phyloP scores from a whole-genome alignment of 2,797 vertebrate species.

The Gadopsis marmoratus region DNA sequence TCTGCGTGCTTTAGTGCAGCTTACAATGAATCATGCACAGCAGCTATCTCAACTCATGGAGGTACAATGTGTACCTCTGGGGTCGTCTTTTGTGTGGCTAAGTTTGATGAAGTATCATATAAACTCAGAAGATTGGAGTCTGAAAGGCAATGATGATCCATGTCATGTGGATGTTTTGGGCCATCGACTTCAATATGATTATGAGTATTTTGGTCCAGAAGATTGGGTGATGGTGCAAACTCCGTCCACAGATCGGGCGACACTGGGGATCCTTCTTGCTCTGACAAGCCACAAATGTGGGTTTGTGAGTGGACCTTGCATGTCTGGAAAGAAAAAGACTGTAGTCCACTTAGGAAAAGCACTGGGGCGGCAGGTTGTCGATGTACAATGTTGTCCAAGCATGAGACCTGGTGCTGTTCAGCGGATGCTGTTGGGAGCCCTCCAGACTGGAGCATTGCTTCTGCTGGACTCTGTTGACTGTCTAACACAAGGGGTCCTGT shows the following conservation, averaged over 20 bases:
- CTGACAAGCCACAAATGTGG: conserved; percentile 85
- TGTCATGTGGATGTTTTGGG: conserved; percentile 86
- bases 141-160: conserved; percentile 16
- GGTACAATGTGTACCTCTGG: conserved; percentile 57
- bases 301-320: conserved; percentile 82
- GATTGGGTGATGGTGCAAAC: conserved; percentile 78
- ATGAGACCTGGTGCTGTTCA: conserved; percentile 71
- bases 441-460: conserved; percentile 88
- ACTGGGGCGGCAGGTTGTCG: conserved; percentile 86
- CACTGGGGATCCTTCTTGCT: conserved; percentile 86
- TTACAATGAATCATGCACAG: conserved; percentile 84
- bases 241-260: conserved; percentile 83
- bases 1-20: conserved; percentile 80
- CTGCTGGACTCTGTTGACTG: conserved; percentile 83
- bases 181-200: conserved; percentile 82
- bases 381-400: conserved; percentile 79
- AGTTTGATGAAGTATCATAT: conserved; percentile 87
- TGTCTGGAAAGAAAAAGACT: conserved; percentile 82
- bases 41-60: conserved; percentile 78
- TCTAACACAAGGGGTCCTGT: conserved; percentile 78
- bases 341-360: conserved; percentile 83
- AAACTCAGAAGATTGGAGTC: conserved; percentile 41
- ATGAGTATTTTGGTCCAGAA: conserved; percentile 88
- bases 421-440: conserved; percentile 85
- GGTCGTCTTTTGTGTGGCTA: conserved; percentile 89